phyloP scores from a whole-genome alignment of 2,113 vertebrate genomes.

The Sturnira hondurensis region DNA sequence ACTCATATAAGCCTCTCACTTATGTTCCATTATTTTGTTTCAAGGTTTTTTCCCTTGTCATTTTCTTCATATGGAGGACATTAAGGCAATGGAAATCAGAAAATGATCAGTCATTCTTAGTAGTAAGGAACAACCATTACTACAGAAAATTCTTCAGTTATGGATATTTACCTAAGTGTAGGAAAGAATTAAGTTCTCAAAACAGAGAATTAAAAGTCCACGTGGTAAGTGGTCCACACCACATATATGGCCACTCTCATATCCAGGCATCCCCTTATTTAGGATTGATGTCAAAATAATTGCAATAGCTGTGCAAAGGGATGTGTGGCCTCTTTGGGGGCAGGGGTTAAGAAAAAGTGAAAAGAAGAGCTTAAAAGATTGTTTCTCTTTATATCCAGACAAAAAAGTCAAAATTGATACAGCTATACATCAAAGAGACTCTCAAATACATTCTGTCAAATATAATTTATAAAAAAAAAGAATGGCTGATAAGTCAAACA shows the following conservation, averaged over 20 bases:
- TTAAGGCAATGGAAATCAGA: slow-evolving; percentile 24
- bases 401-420: slow-evolving; percentile 8
- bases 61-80: slow-evolving; percentile 27
- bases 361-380: slow-evolving; percentile 35
- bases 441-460: slow-evolving; percentile 37
- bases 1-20: slow-evolving; percentile 41
- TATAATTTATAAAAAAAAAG: slow-evolving; percentile 63
- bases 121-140: slow-evolving; percentile 35
- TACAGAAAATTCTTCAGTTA: slow-evolving; percentile 37
- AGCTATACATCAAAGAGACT: slow-evolving; percentile 58
- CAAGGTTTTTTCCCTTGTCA: background rate
- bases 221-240: background rate
- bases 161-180: slow-evolving; percentile 22
- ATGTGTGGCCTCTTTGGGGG: background rate
- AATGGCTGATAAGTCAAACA: slow-evolving; percentile 46
- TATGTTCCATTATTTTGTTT: background rate
- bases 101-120: slow-evolving; percentile 43
- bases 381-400: slow-evolving; percentile 53
- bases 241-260: background rate
- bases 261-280: background rate
- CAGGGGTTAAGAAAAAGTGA: background rate
- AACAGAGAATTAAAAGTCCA: slow-evolving; percentile 58
- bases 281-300: background rate
- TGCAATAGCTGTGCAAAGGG: background rate
- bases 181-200: slow-evolving; percentile 54